Percentiles rank a stretch among this genome's conserved stretches.
phyloP scores from a whole-genome alignment of 2,113 vertebrate species.

The Silurus meridionalis region DNA sequence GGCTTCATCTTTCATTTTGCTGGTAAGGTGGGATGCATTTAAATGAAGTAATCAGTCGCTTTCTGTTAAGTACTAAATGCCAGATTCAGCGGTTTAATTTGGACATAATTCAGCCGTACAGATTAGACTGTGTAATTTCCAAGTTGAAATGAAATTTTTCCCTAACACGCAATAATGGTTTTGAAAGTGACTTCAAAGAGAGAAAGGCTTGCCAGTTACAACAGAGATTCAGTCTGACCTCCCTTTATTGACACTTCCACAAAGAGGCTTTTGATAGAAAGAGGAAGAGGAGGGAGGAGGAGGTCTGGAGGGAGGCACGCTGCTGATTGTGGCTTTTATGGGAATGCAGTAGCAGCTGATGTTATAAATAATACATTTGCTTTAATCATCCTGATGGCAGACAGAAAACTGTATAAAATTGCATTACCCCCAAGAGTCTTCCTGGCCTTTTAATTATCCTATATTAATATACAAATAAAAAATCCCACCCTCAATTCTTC shows the following conservation, averaged over 20 bases:
- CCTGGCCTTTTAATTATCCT: slow-evolving; percentile 65
- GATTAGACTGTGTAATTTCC: slow-evolving; percentile 28
- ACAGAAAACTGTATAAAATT: slow-evolving; percentile 68
- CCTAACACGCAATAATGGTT: slow-evolving; percentile 25
- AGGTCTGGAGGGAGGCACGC: slow-evolving; percentile 36
- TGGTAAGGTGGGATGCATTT: slow-evolving; percentile 22
- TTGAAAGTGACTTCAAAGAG: slow-evolving; percentile 41
- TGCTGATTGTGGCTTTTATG: slow-evolving; percentile 55
- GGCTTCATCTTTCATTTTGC: slow-evolving; percentile 14
- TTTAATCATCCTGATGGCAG: slow-evolving; percentile 73
- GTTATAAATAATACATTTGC: slow-evolving; percentile 74
- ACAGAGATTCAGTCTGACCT: slow-evolving; percentile 33
- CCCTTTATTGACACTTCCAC: slow-evolving; percentile 47
- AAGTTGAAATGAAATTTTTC: slow-evolving; percentile 29
- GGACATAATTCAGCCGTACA: slow-evolving; percentile 20
- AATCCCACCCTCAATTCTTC: slow-evolving; percentile 31
- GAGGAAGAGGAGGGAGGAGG: slow-evolving; percentile 40
- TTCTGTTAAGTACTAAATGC: slow-evolving; percentile 29
- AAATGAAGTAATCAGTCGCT: slow-evolving; percentile 26
- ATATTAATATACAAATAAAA: slow-evolving; percentile 60
- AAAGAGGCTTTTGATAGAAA: slow-evolving; percentile 41
- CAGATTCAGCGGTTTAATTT: slow-evolving; percentile 33
- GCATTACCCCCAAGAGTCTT: slow-evolving; percentile 64
- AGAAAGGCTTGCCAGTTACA: slow-evolving; percentile 28
- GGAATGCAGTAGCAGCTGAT: slow-evolving; percentile 61